Percentiles rank a stretch among this genome's conserved stretches.
Conservation (phyloP, 1,140 invertebrate species). For the Hydropsyche tenuis region DNA sequence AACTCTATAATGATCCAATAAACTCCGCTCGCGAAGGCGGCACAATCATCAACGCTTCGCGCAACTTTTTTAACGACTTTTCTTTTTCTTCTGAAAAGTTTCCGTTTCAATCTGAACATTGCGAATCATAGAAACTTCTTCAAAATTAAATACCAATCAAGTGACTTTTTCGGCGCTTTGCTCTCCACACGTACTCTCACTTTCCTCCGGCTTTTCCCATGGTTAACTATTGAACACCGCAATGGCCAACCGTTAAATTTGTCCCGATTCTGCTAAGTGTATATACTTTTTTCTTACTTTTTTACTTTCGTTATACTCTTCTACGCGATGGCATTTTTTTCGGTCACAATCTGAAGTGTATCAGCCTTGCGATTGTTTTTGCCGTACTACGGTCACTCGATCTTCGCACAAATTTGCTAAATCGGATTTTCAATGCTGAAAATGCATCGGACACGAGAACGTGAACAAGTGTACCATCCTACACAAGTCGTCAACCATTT, state of each 20-base stretch:
- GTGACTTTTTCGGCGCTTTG: too few species aligned
- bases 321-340: slow-evolving; percentile 21
- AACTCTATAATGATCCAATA: too few species aligned
- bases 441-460: slow-evolving; percentile 2
- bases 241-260: slow-evolving; percentile 35
- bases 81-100: too few species aligned
- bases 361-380: slow-evolving; percentile 32
- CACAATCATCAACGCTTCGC: too few species aligned
- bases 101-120: too few species aligned
- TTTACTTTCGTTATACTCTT: too few species aligned
- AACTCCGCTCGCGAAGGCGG: too few species aligned
- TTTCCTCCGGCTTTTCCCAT: slow-evolving; percentile 1
- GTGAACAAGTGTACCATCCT: slow-evolving; percentile 1
- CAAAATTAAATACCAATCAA: too few species aligned
- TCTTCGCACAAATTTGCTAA: background rate
- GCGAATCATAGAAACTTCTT: too few species aligned
- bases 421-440: background rate
- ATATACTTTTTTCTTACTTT: slow-evolving; percentile 9
- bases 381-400: background rate
- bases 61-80: too few species aligned
- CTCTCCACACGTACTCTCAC: background rate
- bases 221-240: background rate
- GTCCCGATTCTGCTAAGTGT: slow-evolving; percentile 10
- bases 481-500: slow-evolving; percentile 14
- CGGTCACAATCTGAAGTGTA: slow-evolving; percentile 19